phyloP scores from a whole-genome alignment of 2,888 invertebrate species.

The Trilocha varians region DNA sequence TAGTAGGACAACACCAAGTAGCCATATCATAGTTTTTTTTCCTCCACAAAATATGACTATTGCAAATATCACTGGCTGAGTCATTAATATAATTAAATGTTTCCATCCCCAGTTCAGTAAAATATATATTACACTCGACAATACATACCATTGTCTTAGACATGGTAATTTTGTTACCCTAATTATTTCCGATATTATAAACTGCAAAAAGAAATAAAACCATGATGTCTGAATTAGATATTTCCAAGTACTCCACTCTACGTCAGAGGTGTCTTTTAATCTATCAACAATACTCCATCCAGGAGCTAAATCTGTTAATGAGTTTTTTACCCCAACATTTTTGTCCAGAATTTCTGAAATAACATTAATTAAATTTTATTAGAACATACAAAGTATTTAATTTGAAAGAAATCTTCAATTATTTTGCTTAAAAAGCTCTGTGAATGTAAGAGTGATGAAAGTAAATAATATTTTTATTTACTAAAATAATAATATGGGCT shows the following conservation, averaged over 20 bases:
- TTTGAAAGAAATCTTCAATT: too few relatives aligned
- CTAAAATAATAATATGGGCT: background rate
- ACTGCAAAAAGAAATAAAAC: conserved; percentile 72
- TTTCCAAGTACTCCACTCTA: conserved; percentile 81
- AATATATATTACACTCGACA: conserved; percentile 63
- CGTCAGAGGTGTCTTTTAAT: conserved; percentile 78
- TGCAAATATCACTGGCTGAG: conserved; percentile 72
- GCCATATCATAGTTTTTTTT: conserved; percentile 69
- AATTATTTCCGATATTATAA: conserved; percentile 66
- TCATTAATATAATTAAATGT: conserved; percentile 60
- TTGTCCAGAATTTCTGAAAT: conserved; percentile 44
- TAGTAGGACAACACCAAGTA: conserved; percentile 62
- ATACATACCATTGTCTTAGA: conserved; percentile 70
- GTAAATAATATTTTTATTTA: too few relatives aligned
- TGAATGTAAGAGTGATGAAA: too few relatives aligned
- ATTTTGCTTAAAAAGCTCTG: too few relatives aligned
- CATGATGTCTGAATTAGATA: conserved; percentile 63
- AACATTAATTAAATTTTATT: conserved; percentile 2
- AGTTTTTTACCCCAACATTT: conserved; percentile 22
- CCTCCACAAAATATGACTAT: conserved; percentile 53
- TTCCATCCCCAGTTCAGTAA: conserved; percentile 56
- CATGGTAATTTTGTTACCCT: conserved; percentile 30
- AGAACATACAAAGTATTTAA: too few relatives aligned
- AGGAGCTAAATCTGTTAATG: conserved; percentile 61
- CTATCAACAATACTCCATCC: conserved; percentile 73